A percentile compares a stretch with the other conserved stretches of the same genome.
Conservation (phyloP, 2,113 vertebrate species). For the Copsychus sechellarum region DNA sequence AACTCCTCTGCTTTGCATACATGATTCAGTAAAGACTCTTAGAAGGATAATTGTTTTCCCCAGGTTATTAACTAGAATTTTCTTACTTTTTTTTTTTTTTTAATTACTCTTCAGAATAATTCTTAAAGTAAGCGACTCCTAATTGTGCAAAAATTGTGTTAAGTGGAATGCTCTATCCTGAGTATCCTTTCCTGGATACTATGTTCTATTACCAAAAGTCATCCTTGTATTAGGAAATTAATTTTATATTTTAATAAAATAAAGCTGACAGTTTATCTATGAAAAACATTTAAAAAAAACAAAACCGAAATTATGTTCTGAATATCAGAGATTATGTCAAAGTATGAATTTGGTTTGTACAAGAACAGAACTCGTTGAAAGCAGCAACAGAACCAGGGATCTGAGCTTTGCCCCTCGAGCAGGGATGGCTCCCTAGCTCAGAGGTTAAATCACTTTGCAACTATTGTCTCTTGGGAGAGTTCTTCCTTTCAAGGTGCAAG, state of each 20-base stretch:
- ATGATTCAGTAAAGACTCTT: constrained; percentile 33
- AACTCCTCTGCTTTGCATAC: constrained; percentile 36
- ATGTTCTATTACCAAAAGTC: background rate
- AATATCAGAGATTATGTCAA: background rate
- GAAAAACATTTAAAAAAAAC: background rate
- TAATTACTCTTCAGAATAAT: background rate
- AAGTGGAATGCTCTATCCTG: background rate
- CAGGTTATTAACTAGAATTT: constrained; percentile 46
- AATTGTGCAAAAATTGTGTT: background rate
- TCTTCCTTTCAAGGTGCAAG: background rate
- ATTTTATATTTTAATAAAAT: background rate
- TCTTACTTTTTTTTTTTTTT: background rate
- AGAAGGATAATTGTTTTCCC: constrained; percentile 32
- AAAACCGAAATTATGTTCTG: background rate
- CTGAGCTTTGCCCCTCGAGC: background rate
- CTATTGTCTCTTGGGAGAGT: background rate
- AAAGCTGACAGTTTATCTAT: background rate
- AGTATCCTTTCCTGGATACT: background rate
- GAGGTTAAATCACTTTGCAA: background rate
- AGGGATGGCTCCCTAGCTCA: background rate
- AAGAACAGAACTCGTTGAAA: accelerated
- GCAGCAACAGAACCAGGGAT: accelerated
- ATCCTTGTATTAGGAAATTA: background rate
- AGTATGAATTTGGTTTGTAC: background rate
- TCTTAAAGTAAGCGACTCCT: constrained; percentile 29